A percentile compares a stretch with the other conserved stretches of the same genome.
These are phyloP conservation scores for Morpho achilles DNA, from an alignment of 2,888 invertebrate species.

Conservation along the genomic window DNA sequence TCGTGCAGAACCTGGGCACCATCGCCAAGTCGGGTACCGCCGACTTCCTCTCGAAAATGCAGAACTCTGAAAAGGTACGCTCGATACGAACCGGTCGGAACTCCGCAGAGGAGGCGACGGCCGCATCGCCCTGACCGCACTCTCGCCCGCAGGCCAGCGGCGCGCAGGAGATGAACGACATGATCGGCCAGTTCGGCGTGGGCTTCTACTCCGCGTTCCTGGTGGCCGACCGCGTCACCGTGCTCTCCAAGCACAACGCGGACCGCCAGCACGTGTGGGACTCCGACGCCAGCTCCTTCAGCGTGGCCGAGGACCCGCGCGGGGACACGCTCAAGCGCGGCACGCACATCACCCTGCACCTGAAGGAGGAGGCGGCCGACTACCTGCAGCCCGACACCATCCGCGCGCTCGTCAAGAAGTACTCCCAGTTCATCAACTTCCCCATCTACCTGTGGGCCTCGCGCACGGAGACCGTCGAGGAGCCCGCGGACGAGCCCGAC, in stretches of 20 bases:
- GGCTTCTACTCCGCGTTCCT: constrained; percentile 99
- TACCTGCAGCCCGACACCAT: constrained; percentile 96
- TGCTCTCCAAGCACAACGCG: constrained; percentile 96
- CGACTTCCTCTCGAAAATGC: constrained; percentile 95
- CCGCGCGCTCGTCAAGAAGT: constrained; percentile 95
- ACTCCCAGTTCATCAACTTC: constrained; percentile 99
- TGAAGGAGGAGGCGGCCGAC: constrained; percentile 98
- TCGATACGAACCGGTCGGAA: neutral
- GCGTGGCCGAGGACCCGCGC: constrained; percentile 95
- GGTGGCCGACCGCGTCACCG: constrained; percentile 97
- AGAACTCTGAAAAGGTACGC: constrained; percentile 77
- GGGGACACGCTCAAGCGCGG: constrained; percentile 95
- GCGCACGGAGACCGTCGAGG: constrained; percentile 83
- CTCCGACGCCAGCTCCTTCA: constrained; percentile 94
- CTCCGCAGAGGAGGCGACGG: neutral
- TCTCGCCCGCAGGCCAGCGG: neutral
- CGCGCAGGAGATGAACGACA: constrained; percentile 91
- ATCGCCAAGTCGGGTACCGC: constrained; percentile 99
- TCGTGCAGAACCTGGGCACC: constrained; percentile 97
- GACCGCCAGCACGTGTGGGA: constrained; percentile 99
- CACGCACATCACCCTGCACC: constrained; percentile 89
- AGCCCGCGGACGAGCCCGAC: constrained; percentile 52
- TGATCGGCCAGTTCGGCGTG: constrained; percentile 99
- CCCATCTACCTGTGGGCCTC: constrained; percentile 96
- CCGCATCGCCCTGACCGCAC: neutral